phyloP scores from a whole-genome alignment of 2,888 invertebrate genomes.

The Drosophila limbata region DNA sequence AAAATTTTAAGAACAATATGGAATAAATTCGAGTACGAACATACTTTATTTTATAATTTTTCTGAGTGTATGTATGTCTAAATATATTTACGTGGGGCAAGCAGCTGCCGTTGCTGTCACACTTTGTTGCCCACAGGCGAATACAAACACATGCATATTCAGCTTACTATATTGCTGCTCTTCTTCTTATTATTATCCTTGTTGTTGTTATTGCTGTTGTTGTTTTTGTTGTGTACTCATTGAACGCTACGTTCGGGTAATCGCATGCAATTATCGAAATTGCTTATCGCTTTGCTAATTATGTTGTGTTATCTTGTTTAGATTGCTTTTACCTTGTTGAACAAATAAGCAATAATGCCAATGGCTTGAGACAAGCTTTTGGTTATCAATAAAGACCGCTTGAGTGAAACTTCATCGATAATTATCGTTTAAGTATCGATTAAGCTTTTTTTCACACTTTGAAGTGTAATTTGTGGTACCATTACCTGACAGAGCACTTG shows the following conservation, averaged over 20 bases:
- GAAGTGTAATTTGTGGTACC: too few species aligned
- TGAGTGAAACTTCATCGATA: neutral
- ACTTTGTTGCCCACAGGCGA: slow-evolving; percentile 13
- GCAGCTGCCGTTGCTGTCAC: slow-evolving; percentile 11
- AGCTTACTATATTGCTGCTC: slow-evolving; percentile 16
- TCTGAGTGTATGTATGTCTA: neutral
- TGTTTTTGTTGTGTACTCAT: slow-evolving; percentile 12
- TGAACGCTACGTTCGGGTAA: slow-evolving; percentile 27
- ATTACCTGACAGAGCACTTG: neutral
- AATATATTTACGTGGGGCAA: slow-evolving; percentile 6
- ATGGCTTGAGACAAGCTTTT: slow-evolving; percentile 1
- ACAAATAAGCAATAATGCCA: slow-evolving; percentile 9
- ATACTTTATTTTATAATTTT: too few species aligned
- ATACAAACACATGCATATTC: slow-evolving; percentile 4
- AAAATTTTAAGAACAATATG: too few species aligned
- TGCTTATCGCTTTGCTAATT: slow-evolving; percentile 47
- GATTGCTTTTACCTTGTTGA: slow-evolving; percentile 11
- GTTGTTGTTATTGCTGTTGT: neutral
- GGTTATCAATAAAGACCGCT: neutral
- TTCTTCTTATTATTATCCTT: neutral
- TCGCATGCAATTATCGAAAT: slow-evolving; percentile 54
- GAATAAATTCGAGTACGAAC: too few species aligned
- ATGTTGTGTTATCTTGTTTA: slow-evolving; percentile 29
- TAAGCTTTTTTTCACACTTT: neutral
- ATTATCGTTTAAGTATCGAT: neutral